These are phyloP conservation scores for Chirona hameri DNA, from an alignment of 2,888 invertebrate genomes.

Conservation along the genomic window DNA sequence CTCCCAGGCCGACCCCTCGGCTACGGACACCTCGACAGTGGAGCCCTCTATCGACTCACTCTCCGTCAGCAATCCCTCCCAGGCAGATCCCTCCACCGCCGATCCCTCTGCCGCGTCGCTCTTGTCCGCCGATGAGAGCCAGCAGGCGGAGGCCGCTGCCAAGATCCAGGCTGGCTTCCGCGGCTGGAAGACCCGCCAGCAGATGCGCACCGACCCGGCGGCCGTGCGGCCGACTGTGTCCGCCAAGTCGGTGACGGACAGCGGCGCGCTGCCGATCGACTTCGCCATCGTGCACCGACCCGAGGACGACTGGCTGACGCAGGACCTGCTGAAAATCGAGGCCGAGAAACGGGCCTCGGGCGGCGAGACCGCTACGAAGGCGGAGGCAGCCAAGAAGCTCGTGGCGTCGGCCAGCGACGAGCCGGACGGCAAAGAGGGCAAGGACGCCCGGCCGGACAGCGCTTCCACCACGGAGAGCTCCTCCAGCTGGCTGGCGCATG, in stretches of 20 bases:
- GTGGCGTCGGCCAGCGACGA: neutral
- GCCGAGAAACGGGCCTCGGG: neutral
- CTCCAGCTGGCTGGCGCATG: conserved; percentile 8
- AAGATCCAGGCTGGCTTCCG: neutral
- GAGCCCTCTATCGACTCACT: too few relatives aligned
- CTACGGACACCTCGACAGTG: too few relatives aligned
- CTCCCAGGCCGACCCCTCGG: too few relatives aligned
- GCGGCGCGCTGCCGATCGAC: neutral
- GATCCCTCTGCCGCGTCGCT: too few relatives aligned
- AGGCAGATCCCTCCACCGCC: too few relatives aligned
- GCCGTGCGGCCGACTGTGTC: neutral
- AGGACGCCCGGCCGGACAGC: neutral
- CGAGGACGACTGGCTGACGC: conserved; percentile 9
- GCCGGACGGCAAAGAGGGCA: neutral
- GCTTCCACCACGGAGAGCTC: neutral
- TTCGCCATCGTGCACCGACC: conserved; percentile 12
- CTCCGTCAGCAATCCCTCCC: too few relatives aligned
- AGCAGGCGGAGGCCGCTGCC: neutral
- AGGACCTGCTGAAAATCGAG: neutral
- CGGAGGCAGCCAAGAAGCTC: neutral
- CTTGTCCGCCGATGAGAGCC: neutral
- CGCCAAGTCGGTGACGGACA: conserved; percentile 11
- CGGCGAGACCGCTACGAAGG: neutral
- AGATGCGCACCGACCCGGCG: neutral
- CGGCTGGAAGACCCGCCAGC: neutral